A percentile compares a stretch with the other conserved stretches of the same genome.
Evolutionary conservation across 2,888 invertebrate genomes (phyloP).

Genomic region (Fragum whitleyi): DNA sequence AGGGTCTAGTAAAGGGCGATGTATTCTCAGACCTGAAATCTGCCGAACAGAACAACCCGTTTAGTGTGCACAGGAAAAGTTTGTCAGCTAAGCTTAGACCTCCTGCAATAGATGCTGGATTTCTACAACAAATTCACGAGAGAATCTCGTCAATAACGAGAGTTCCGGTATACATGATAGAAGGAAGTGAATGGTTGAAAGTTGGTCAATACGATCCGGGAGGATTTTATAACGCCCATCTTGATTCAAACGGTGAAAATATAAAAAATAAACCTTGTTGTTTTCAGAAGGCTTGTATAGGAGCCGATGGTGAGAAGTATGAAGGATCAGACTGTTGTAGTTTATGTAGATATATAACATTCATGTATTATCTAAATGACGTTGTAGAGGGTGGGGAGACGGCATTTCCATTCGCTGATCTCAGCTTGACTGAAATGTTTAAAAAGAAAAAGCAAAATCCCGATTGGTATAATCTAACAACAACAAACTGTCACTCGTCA

Average conservation of each 20-base stretch:
- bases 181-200: conserved; percentile 61
- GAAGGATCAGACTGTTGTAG: conserved; percentile 42
- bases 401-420: conserved; percentile 72
- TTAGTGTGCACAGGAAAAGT: conserved; percentile 21
- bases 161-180: conserved; percentile 58
- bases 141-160: conserved; percentile 50
- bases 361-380: conserved; percentile 75
- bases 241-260: conserved; percentile 57
- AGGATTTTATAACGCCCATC: conserved; percentile 72
- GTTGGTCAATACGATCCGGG: conserved; percentile 64
- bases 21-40: conserved; percentile 14
- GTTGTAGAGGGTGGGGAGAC: conserved; percentile 78
- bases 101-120: conserved; percentile 24
- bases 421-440: conserved; percentile 21
- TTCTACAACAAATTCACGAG: conserved; percentile 30
- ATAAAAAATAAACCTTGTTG: conserved; percentile 60
- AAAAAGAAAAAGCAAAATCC: not conserved
- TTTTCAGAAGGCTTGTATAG: conserved; percentile 38
- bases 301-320: not conserved
- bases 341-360: conserved; percentile 65
- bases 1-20: conserved; percentile 23
- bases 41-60: not conserved
- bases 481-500: conserved; percentile 62
- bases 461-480: conserved; percentile 51
- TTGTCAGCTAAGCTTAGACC: conserved; percentile 15